Evolutionary conservation across 2,888 invertebrate species (phyloP), one percentile per base, ranked within the genome.

Genomic region (Drosophila diplacantha): DNA sequence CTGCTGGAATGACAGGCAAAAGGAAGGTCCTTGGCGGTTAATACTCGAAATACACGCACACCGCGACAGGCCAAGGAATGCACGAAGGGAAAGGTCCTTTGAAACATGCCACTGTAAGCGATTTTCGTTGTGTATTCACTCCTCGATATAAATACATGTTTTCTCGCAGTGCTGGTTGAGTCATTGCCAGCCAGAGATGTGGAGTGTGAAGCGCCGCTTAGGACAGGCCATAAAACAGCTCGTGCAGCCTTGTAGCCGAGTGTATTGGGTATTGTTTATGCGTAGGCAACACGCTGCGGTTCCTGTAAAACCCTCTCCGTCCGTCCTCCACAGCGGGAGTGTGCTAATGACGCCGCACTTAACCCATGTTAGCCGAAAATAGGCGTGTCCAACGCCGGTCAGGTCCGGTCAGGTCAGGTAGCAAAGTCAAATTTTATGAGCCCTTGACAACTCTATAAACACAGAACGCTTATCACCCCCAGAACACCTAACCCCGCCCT

Each of bases 391-490:
- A 61, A 65, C 62, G 57, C 26, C 38, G 34, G 38, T 58, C 74
- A 75, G 73, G 39, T 39, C 39, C 14, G 38, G 38, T 29, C 44
- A 29, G 44, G 44, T 29, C 69, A 79, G 72, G 59, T 52, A 54
- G 54, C 60, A 59, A 20, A 61, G 50, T 58, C 54, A 58, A 60
- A 38, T 80, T 76, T 76, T 68, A 82, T 74, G 74, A 74, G 65
- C 73, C 66, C 78, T 81, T 81, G 78, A 81, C 78, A 77, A 67
- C 75, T 81, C 83, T 69, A 77, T 83, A 71, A 82, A 71, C 81
- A 58, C 47, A 72, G 60, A 66, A 35, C 67, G 81, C 67, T 83
- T 83, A 78, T 82, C 70, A 52, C 57, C 16, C 31, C 31, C 53
- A 54, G 22, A 49, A 41, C 62, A 49, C 41, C 44, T 24, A 44